Evolutionary conservation across 2,888 invertebrate species (phyloP).

Genomic region (Eilema caniola): DNA sequence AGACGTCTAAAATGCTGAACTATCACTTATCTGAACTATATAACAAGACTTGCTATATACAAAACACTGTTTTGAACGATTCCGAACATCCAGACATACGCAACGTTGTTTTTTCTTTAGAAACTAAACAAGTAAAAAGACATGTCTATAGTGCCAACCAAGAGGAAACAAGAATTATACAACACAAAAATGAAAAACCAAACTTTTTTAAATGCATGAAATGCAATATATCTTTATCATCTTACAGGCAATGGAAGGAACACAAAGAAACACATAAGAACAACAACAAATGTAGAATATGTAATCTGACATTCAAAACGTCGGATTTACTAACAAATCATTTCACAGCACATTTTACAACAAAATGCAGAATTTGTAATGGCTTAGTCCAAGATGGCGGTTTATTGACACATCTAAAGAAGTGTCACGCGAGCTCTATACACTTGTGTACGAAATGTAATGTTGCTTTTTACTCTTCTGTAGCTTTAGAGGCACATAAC

Average conservation of each 20-base stretch:
- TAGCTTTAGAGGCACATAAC: not conserved
- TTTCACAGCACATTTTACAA: slow-evolving; percentile 5
- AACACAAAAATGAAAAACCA: not conserved
- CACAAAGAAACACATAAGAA: not conserved
- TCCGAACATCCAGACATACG: not conserved
- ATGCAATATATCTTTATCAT: not conserved
- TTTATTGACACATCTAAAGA: slow-evolving; percentile 27
- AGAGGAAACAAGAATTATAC: not conserved
- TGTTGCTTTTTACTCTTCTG: not conserved
- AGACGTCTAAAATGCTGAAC: slow-evolving; percentile 21
- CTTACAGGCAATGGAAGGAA: not conserved
- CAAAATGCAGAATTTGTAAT: slow-evolving; percentile 32
- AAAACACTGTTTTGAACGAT: not conserved
- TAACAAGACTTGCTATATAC: not conserved
- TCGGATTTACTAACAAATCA: not conserved
- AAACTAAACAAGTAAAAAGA: not conserved
- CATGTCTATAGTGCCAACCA: not conserved
- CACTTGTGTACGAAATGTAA: slow-evolving; percentile 29
- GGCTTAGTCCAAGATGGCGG: slow-evolving; percentile 20
- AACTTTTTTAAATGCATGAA: not conserved
- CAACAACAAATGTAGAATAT: not conserved
- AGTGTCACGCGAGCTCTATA: slow-evolving; percentile 19
- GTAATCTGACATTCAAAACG: not conserved
- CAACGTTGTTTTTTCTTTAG: not conserved
- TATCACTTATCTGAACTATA: slow-evolving; percentile 25